Base-by-base conservation (phyloP, 2,113 vertebrate species). In the Melospiza melodia region DNA sequence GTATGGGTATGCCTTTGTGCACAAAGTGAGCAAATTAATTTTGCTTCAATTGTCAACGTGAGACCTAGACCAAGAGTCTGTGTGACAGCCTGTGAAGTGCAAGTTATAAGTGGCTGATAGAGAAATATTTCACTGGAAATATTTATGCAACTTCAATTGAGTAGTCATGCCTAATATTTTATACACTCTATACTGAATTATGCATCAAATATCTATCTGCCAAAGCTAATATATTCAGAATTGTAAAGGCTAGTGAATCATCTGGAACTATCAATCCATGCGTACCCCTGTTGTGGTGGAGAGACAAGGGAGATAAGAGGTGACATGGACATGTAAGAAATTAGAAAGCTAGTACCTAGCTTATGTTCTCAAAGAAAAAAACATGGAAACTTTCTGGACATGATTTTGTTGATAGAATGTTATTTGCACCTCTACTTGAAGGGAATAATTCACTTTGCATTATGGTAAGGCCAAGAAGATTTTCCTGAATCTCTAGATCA, bases 1-100 rank as follows among this genome's bases (percentile, higher is more conserved):
- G 2, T 61, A 8, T 16, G 25, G 54, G 43, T 15, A 57, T 0
- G 0, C 18, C 5, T 92, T 83, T 1, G 1, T 55, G 28, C 0
- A 0, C 22, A 66, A 78, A 39, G 71, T 71, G n/a, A 86, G n/a
- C 20, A 73, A 76, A 90, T 75, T 73, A 0, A 13, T 92, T 95
- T 93, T 93, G 39, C 55, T 90, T 49, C 33, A 23, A 18, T 80
- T 73, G 31, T 58, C 63, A 58, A 15, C 0, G 0, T 58, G 37
- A 69, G 28, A 80, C 55, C 37, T 86, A 81, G 33, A 80, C 68
- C 79, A 88, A 67, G 41, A 83, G 24, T 59, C 74, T 51, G 43
- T 77, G 59, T 84, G 54, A 46, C 63, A 93, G 46, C 59, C 46
- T 77, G 35, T 69, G 89, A 90, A 90, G 59, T 74, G 28, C 72